These are phyloP conservation scores for Phyllotis vaccarum DNA, from an alignment of 2,797 vertebrate species.

Conservation along the genomic window DNA sequence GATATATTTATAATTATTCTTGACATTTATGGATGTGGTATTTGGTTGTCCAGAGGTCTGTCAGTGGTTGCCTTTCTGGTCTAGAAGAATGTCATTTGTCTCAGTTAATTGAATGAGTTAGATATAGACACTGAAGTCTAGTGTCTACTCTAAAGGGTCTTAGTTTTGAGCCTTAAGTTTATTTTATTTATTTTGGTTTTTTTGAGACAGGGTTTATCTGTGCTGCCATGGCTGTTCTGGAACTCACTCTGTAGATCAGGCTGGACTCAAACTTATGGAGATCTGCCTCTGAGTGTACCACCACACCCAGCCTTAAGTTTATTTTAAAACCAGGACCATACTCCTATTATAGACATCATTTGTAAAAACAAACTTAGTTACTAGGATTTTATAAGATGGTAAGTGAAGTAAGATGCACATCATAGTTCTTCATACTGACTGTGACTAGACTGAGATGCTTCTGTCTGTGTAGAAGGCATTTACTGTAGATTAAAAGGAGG, in stretches of 20 bases:
- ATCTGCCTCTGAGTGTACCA: not conserved
- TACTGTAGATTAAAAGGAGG: not conserved
- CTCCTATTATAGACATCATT: not conserved
- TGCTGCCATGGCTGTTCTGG: not conserved
- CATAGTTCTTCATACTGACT: not conserved
- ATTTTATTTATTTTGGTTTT: conserved; percentile 29
- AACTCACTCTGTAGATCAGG: not conserved
- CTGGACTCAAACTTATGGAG: not conserved
- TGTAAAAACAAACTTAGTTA: not conserved
- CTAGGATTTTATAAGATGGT: not conserved
- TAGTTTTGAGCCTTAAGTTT: conserved; percentile 55
- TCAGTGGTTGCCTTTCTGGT: not conserved
- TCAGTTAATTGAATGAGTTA: not conserved
- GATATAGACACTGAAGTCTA: not conserved
- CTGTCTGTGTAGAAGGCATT: not conserved
- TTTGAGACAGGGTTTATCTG: not conserved
- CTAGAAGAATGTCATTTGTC: not conserved
- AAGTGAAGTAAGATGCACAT: not conserved
- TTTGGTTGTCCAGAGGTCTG: not conserved
- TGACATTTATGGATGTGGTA: not conserved
- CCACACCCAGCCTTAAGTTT: not conserved
- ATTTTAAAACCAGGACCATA: not conserved
- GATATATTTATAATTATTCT: not conserved
- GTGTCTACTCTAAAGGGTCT: not conserved
- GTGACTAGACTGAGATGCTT: not conserved